Evolutionary conservation across 2,888 invertebrate genomes (phyloP), one percentile per base, ranked within the genome.

Genomic region (Patella pellucida): DNA sequence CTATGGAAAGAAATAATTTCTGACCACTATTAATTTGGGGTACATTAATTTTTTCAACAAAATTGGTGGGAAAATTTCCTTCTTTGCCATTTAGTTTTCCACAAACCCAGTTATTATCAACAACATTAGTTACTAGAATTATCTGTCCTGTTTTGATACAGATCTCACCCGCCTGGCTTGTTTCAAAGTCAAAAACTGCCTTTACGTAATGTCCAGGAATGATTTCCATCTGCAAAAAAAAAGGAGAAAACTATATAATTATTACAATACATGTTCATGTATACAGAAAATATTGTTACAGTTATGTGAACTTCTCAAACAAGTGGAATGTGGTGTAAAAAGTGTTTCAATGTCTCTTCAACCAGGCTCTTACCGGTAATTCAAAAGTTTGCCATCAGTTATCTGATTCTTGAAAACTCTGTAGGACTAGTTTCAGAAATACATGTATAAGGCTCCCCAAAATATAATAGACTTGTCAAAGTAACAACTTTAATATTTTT

Each of bases 21-120:
- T 41, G 41, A 41, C 41, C 9, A 41, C 41, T 81, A 5, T 78
- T 78, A 2, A 84, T 78, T 3, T 80, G 76, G 15, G 89, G 88
- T 9, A 90, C 67, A 1, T 62, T 69, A 0, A 90, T 69, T 15
- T 76, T 81, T 74, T 87, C 85, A 62, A 90, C 89, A 85, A 88
- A 89, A 71, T 82, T 86, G 16, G 81, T 67, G 0, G 90, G 90
- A 76, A 90, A 89, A 77, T 82, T 88, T 14, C 90, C 90, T 69
- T 85, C 82, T 14, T 72, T 68, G 19, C 82, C 81, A 52, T 80
- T 78, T 12, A 81, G 79, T 11, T 73, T 74, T 12, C 90, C 90
- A 71, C 77, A 79, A 27, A 88, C 81, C 90, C 90, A 90, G 81
- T 89, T 88, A 31, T 83, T 84, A 79, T 90, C 88, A 3, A 89